Evolutionary conservation across 2,888 invertebrate species (phyloP).

Genomic region (Drosophila incognita): DNA sequence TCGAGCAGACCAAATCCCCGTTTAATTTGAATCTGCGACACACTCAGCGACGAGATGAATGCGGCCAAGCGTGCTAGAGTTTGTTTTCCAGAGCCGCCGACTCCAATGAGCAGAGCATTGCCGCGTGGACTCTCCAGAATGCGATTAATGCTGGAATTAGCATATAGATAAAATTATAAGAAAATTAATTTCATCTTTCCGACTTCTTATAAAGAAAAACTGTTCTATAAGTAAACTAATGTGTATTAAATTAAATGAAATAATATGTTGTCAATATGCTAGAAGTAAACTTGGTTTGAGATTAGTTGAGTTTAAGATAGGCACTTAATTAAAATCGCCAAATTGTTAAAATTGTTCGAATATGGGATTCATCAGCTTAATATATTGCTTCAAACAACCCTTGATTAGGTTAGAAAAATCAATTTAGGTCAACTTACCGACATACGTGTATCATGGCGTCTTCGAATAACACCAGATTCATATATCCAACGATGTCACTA

Average conservation of each 20-base stretch:
- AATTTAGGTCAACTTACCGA: slow-evolving; percentile 85
- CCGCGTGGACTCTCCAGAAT: slow-evolving; percentile 96
- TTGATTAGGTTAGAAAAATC: neutral
- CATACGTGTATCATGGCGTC: slow-evolving; percentile 98
- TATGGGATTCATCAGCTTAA: neutral
- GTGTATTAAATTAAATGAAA: neutral
- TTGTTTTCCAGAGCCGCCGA: slow-evolving; percentile 98
- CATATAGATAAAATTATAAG: neutral
- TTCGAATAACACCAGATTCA: slow-evolving; percentile 97
- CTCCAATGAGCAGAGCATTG: slow-evolving; percentile 96
- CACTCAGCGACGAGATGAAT: slow-evolving; percentile 95
- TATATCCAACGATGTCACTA: slow-evolving; percentile 95
- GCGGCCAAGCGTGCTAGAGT: slow-evolving; percentile 95
- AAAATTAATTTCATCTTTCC: neutral
- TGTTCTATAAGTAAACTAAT: neutral
- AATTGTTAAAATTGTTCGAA: neutral
- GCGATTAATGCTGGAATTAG: slow-evolving; percentile 90
- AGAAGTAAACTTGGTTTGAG: neutral
- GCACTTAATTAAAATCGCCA: neutral
- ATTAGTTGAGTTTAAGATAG: neutral
- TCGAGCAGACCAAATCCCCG: slow-evolving; percentile 94
- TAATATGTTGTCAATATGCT: neutral
- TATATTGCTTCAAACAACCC: neutral
- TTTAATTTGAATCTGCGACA: slow-evolving; percentile 95
- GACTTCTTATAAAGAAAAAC: neutral